Evolutionary conservation across 2,113 vertebrate genomes (phyloP).

Genomic region (Otis tarda): DNA sequence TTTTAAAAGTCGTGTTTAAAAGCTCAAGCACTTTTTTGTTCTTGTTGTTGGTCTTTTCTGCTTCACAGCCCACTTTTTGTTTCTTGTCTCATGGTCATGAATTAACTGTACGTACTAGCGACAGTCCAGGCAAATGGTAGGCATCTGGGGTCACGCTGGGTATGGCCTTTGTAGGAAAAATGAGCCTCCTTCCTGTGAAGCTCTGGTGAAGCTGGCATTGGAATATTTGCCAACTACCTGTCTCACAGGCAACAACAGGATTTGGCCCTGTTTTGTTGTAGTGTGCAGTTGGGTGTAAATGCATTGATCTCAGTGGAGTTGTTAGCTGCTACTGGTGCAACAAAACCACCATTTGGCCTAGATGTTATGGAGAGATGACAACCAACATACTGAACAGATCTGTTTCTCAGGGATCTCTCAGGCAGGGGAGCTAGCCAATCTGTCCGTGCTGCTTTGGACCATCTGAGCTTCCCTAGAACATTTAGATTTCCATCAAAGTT

Average conservation of each 20-base stretch:
- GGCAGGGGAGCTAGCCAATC: background rate
- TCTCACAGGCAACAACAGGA: background rate
- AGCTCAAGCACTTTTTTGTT: background rate
- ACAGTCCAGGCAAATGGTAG: background rate
- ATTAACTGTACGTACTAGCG: background rate
- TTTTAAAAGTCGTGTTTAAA: conserved; percentile 21
- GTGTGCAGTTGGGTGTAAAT: background rate
- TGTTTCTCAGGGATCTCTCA: background rate
- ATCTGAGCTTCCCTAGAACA: conserved; percentile 3
- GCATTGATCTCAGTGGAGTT: background rate
- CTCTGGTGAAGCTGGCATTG: background rate
- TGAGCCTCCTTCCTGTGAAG: background rate
- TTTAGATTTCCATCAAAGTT: background rate
- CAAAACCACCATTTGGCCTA: background rate
- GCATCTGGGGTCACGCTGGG: background rate
- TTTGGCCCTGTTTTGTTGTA: background rate
- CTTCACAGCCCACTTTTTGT: background rate
- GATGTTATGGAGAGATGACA: background rate
- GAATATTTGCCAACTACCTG: background rate
- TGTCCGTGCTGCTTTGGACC: background rate
- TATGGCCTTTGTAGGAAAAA: background rate
- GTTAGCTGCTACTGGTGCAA: background rate
- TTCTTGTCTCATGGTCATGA: background rate
- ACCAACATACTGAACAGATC: background rate
- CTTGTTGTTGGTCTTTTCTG: background rate